These are phyloP conservation scores for Apodemus sylvaticus DNA, from an alignment of 2,113 vertebrate species.

Conservation along the genomic window DNA sequence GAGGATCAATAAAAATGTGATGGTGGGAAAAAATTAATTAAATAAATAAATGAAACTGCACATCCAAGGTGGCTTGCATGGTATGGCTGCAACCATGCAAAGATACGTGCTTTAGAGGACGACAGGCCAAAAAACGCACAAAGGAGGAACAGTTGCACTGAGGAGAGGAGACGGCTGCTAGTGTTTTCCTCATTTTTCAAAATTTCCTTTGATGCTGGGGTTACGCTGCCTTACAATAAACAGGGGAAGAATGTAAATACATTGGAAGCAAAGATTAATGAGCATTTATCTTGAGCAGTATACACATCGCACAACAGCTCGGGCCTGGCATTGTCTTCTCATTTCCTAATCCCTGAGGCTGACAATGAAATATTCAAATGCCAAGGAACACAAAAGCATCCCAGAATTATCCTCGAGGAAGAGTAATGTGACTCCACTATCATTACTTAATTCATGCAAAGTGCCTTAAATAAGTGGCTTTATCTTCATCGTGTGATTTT, in stretches of 20 bases:
- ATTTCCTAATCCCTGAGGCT: constrained; percentile 51
- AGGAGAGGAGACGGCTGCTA: background rate
- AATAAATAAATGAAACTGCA: background rate
- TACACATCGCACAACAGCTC: constrained; percentile 52
- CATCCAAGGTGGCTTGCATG: background rate
- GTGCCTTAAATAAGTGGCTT: constrained; percentile 70
- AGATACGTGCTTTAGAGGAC: background rate
- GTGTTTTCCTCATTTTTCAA: constrained; percentile 64
- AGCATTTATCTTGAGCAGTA: constrained; percentile 64
- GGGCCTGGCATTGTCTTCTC: constrained; percentile 55
- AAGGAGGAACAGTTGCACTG: background rate
- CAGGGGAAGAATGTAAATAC: constrained; percentile 51
- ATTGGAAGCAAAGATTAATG: constrained; percentile 68
- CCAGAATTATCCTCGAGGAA: constrained; percentile 51
- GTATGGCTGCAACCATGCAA: background rate
- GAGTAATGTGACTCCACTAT: constrained; percentile 63
- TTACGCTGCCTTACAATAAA: constrained; percentile 33
- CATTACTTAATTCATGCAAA: constrained; percentile 76
- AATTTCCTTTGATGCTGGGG: constrained; percentile 53
- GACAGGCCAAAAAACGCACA: background rate
- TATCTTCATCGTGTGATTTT: constrained; percentile 64
- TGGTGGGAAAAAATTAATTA: background rate
- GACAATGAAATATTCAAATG: constrained; percentile 74
- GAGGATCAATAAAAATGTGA: background rate
- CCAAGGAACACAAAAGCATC: constrained; percentile 67